phyloP scores from a whole-genome alignment of 1,140 invertebrate genomes.

The Bombus impatiens region DNA sequence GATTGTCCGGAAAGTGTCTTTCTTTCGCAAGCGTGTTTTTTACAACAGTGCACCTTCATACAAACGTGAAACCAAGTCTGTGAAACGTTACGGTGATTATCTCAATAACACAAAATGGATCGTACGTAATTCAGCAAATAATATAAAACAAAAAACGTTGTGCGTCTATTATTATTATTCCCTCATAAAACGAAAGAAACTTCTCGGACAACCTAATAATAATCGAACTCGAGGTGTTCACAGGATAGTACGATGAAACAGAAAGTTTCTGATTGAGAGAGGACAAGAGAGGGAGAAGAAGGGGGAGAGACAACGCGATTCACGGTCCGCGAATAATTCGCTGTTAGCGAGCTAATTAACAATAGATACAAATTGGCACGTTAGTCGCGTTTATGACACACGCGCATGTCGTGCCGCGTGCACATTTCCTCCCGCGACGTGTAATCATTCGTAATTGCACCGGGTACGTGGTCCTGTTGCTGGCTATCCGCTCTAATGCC shows the following conservation, averaged over 20 bases:
- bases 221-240: neutral
- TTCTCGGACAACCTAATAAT: no score
- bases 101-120: no score
- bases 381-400: slow-evolving; percentile 55
- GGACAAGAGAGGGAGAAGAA: neutral
- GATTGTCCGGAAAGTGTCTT: no score
- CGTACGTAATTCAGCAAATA: no score
- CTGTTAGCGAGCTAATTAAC: slow-evolving; percentile 63
- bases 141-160: no score
- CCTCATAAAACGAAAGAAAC: no score
- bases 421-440: slow-evolving; percentile 47
- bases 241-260: slow-evolving; percentile 27
- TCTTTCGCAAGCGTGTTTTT: no score
- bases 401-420: slow-evolving; percentile 37
- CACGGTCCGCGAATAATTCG: slow-evolving; percentile 52
- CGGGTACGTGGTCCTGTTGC: slow-evolving; percentile 36
- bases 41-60: no score
- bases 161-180: no score
- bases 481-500: slow-evolving; percentile 16
- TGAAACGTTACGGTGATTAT: no score
- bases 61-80: no score
- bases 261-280: neutral
- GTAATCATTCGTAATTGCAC: slow-evolving; percentile 59
- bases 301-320: neutral
- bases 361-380: slow-evolving; percentile 59